Conservation (phyloP, 64 coral and sea anemone genomes). For the Montipora cactus region DNA sequence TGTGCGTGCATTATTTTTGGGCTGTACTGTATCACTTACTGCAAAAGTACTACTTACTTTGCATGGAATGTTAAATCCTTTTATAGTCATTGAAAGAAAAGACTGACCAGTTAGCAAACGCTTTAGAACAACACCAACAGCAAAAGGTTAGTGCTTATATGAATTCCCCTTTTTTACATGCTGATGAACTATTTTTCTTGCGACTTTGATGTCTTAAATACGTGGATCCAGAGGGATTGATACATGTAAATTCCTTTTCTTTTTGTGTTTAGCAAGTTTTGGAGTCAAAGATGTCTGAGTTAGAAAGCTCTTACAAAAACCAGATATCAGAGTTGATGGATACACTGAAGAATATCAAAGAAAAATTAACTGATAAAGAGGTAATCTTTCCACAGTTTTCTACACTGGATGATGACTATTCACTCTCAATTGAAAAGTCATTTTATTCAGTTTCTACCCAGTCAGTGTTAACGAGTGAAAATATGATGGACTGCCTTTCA, state of each 20-base stretch:
- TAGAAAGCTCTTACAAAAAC: conserved; percentile 60
- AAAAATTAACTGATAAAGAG: conserved; percentile 86
- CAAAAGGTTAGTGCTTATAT: conserved; percentile 60
- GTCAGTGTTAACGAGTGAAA: no score
- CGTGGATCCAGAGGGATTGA: no score
- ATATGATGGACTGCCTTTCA: no score
- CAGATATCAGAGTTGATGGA: conserved; percentile 79
- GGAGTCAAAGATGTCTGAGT: conserved; percentile 58
- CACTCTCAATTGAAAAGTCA: no score
- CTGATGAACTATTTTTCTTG: not conserved
- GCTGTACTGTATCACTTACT: no score
- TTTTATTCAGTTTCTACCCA: no score
- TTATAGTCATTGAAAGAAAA: conserved; percentile 73
- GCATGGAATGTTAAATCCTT: not conserved
- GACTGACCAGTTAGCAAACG: conserved; percentile 55
- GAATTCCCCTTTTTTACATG: not conserved
- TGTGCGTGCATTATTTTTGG: no score
- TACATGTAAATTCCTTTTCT: not conserved
- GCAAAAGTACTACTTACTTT: no score
- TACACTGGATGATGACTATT: no score
- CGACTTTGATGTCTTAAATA: no score
- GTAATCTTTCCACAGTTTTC: conserved; percentile 1
- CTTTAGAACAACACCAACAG: conserved; percentile 33
- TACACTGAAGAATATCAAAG: conserved; percentile 80
- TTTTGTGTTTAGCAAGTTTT: conserved; percentile 58